Conservation (phyloP, 2,797 vertebrate genomes). For the Buphagus erythrorhynchus region DNA sequence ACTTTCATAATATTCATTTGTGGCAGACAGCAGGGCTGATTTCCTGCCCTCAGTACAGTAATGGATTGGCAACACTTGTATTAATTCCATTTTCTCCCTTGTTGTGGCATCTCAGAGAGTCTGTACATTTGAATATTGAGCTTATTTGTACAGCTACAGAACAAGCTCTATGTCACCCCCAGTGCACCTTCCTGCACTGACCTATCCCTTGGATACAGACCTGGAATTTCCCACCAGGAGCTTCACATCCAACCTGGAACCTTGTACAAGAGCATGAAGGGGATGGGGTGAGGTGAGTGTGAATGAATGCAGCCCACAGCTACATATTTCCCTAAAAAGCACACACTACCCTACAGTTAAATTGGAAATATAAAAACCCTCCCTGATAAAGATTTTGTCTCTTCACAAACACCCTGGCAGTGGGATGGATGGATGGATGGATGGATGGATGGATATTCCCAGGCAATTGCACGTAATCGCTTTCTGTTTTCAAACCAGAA, state of each 20-base stretch:
- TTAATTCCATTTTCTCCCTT: neutral
- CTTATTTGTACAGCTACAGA: neutral
- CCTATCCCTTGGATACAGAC: neutral
- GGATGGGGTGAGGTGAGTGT: neutral
- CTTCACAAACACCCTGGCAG: neutral
- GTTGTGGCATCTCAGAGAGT: neutral
- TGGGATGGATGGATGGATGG: neutral
- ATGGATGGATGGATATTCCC: neutral
- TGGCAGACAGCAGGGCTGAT: neutral
- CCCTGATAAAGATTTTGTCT: neutral
- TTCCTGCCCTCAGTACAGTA: neutral
- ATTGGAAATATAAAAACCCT: neutral
- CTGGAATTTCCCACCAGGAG: neutral
- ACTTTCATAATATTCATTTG: neutral
- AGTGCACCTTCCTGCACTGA: neutral
- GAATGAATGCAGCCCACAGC: neutral
- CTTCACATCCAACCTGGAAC: neutral
- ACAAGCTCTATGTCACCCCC: rapidly evolving
- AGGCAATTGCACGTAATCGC: rapidly evolving
- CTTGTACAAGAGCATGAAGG: neutral
- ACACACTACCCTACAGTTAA: neutral
- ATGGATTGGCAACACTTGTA: neutral
- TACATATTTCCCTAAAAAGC: neutral
- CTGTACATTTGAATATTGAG: neutral
- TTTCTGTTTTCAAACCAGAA: neutral